Percentiles rank a stretch among this genome's conserved stretches.
phyloP scores from a whole-genome alignment of 2,113 vertebrate species.

The Miniopterus natalensis region DNA sequence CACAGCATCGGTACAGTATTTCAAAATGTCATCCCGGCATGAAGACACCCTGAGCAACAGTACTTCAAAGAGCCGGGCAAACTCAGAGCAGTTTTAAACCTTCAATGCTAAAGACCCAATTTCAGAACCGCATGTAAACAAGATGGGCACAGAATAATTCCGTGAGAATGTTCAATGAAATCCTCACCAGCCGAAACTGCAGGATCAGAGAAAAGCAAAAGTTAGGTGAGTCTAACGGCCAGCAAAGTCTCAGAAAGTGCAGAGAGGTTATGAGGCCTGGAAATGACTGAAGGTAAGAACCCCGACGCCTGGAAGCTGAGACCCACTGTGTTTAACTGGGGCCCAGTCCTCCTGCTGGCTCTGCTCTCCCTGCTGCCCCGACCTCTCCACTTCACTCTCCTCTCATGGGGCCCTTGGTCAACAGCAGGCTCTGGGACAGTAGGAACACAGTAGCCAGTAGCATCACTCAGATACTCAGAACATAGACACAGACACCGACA shows the following conservation, averaged over 20 bases:
- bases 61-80: not conserved
- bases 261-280: not conserved
- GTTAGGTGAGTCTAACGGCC: not conserved
- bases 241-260: not conserved
- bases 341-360: not conserved
- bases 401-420: not conserved
- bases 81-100: not conserved
- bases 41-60: not conserved
- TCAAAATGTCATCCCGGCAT: not conserved
- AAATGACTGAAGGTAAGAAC: not conserved
- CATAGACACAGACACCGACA: too few relatives aligned
- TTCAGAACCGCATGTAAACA: not conserved
- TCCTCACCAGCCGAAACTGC: not conserved
- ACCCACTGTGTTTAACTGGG: not conserved
- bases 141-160: not conserved
- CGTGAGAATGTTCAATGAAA: not conserved
- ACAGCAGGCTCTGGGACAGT: too few relatives aligned
- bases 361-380: not conserved
- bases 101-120: slow-evolving; percentile 8
- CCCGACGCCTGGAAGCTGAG: not conserved
- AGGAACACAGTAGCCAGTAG: not conserved
- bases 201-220: not conserved
- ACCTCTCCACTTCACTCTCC: not conserved
- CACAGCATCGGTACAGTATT: not conserved
- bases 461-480: not conserved